Base-by-base conservation (phyloP, 1,140 invertebrate species). In the Caenorhabditis inopinata region DNA sequence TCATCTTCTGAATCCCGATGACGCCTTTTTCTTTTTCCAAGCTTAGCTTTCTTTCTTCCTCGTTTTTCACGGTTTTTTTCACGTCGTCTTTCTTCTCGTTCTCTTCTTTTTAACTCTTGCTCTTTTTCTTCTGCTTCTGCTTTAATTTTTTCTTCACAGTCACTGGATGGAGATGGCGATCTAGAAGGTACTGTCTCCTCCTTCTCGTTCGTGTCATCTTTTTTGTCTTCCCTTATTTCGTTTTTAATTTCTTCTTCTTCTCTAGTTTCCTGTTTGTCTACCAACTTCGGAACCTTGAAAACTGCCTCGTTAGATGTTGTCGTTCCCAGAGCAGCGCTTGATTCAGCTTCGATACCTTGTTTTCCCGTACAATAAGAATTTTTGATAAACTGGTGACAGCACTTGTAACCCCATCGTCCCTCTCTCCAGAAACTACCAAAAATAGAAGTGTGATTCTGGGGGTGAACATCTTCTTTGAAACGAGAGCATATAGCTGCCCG, bases 361-460 rank as follows among this genome's bases (percentile, higher is more conserved):
- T 94, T 93, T 3, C 95, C 95, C 29, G 94, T 93, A 84, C 91
- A 92, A 82, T 92, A 91, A 29, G 89, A 89, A 88, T 93, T 93
- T 89, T 96, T 96, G 0, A 98, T 92, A 82, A 94, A 93, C 0
- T 94, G 95, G 89, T 97, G 93, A 89, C 97, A 99, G 87, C 97
- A 87, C 86, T 94, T 94, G 89, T 93, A 99, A 0, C 96, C 97
- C 97, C 97, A 99, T 77, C 92, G 90, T 0, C 95, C 95, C 81
- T 92, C 92, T 83, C 92, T 92, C 96, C 96, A 99, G 89, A 92
- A 98, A 0, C 95, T 98, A 1, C 97, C 97, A 94, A 94, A 99
- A 11, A 99, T 93, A 21, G 93, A 93, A 87, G 85, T 87, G 49
- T 88, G 87, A 74, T 88, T 88, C 16, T 80, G 76, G 1, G 80